A percentile compares a stretch with the other conserved stretches of the same genome.
Evolutionary conservation across 1,140 invertebrate species (phyloP).

Genomic region (Magallana ariakensis): DNA sequence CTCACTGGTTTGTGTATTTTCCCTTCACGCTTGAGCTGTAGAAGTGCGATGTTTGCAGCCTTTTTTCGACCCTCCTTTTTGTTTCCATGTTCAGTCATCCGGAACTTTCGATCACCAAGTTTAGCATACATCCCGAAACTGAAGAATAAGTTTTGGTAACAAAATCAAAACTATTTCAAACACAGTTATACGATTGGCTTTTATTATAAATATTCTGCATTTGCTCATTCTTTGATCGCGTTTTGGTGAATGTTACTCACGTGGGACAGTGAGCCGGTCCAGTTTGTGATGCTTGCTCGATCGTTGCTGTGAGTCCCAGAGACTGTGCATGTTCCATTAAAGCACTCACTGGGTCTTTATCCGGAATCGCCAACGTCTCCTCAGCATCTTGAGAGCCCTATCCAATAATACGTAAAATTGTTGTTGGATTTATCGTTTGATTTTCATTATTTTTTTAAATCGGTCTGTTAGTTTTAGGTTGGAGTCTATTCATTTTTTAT

Average conservation of each 20-base stretch:
- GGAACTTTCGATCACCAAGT: constrained; percentile 69
- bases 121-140: constrained; percentile 72
- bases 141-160: background rate
- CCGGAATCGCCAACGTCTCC: constrained; percentile 38
- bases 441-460: background rate
- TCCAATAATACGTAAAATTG: background rate
- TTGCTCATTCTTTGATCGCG: too few species aligned
- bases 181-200: too few species aligned
- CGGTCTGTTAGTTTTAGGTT: background rate
- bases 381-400: background rate
- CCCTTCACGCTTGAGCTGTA: constrained; percentile 68
- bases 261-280: constrained; percentile 75
- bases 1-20: constrained; percentile 39
- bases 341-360: constrained; percentile 76
- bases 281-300: constrained; percentile 64
- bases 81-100: constrained; percentile 66
- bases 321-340: constrained; percentile 77
- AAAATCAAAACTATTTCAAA: background rate
- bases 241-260: constrained; percentile 56
- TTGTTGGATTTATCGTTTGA: background rate
- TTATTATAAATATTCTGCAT: too few species aligned
- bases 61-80: constrained; percentile 75
- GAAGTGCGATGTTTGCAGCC: constrained; percentile 73
- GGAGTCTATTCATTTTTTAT: background rate
- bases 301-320: constrained; percentile 64